These are phyloP conservation scores for Eupithecia abbreviata DNA, from an alignment of 2,888 invertebrate species.

Conservation along the genomic window DNA sequence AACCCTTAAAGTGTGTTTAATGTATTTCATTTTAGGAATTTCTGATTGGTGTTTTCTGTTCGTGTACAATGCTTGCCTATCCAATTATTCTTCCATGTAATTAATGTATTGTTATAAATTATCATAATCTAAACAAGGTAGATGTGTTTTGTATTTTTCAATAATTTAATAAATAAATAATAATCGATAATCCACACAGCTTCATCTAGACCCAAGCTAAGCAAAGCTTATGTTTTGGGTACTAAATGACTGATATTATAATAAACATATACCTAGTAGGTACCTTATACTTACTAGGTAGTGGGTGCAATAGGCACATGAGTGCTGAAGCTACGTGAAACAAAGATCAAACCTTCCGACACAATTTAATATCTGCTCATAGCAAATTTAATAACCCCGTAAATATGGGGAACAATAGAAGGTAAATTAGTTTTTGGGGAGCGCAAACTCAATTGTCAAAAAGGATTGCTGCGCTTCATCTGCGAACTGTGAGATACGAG, in stretches of 20 bases:
- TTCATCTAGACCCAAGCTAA: no score
- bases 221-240: no score
- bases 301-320: constrained; percentile 5
- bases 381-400: constrained; percentile 76
- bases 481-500: constrained; percentile 43
- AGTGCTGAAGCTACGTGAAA: constrained; percentile 62
- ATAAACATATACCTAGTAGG: background rate
- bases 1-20: background rate
- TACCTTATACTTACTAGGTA: background rate
- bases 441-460: constrained; percentile 73
- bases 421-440: constrained; percentile 77
- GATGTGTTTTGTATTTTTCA: background rate
- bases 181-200: no score
- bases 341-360: constrained; percentile 62
- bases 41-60: background rate
- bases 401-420: constrained; percentile 78
- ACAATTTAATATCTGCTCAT: constrained; percentile 78
- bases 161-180: no score
- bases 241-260: background rate
- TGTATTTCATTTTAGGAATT: background rate
- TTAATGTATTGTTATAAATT: background rate
- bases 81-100: background rate
- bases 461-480: constrained; percentile 63
- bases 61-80: background rate
- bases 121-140: background rate